Evolutionary conservation across 2,797 vertebrate genomes (phyloP).

Genomic region (Tadarida brasiliensis): DNA sequence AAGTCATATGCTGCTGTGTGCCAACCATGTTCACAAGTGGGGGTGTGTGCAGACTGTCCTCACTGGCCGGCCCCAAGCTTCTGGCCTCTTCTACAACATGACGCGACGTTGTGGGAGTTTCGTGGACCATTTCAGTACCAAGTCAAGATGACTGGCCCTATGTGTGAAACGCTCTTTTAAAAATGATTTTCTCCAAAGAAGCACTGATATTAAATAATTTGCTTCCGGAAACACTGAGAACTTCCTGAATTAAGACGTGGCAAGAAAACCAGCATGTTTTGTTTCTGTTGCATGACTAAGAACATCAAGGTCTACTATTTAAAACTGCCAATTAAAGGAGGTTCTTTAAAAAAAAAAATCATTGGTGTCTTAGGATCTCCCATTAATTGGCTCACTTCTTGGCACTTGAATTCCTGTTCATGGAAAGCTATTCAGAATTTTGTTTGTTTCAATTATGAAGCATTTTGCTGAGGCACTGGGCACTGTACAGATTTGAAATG

Average conservation of each 20-base stretch:
- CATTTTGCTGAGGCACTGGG: constrained; percentile 23
- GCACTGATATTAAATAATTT: not conserved
- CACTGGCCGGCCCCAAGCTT: fast-evolving
- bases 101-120: not conserved
- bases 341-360: constrained; percentile 46
- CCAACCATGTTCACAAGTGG: not conserved
- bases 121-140: not conserved
- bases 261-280: not conserved
- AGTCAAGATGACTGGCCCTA: not conserved
- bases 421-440: constrained; percentile 36
- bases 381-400: constrained; percentile 56
- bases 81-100: not conserved
- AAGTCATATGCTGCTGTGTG: not conserved
- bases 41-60: not conserved
- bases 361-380: constrained; percentile 52
- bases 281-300: not conserved
- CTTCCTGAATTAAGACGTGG: constrained; percentile 19
- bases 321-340: constrained; percentile 50
- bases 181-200: not conserved
- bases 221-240: constrained; percentile 3
- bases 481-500: constrained; percentile 32
- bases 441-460: constrained; percentile 57
- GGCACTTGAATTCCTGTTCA: constrained; percentile 66
- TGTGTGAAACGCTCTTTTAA: not conserved
- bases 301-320: not conserved